phyloP scores from a whole-genome alignment of 2,113 vertebrate genomes.

The Boulengeromyrus knoepffleri region DNA sequence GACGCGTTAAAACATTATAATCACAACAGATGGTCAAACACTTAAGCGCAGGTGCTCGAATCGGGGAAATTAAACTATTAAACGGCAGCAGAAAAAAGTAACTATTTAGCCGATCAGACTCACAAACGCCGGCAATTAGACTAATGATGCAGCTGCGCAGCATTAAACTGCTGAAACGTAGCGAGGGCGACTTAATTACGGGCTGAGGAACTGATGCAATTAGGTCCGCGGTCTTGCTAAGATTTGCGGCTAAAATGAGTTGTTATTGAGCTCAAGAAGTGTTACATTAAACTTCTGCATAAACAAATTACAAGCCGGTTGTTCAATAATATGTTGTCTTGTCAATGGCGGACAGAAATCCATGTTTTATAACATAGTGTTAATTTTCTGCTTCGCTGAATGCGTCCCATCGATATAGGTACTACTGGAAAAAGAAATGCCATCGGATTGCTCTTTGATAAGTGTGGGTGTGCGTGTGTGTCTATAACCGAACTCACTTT shows the following conservation, averaged over 20 bases:
- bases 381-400: constrained; percentile 74
- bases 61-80: not conserved
- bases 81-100: constrained; percentile 31
- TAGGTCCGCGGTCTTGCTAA: constrained; percentile 50
- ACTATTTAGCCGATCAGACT: constrained; percentile 34
- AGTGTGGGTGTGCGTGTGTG: constrained; percentile 14
- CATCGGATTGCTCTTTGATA: constrained; percentile 55
- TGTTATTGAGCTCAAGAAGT: constrained; percentile 57
- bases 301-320: constrained; percentile 68
- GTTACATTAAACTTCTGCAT: constrained; percentile 69
- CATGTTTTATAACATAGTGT: constrained; percentile 67
- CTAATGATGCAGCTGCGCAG: constrained; percentile 50
- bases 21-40: constrained; percentile 22
- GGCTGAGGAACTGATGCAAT: constrained; percentile 63
- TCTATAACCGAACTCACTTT: not conserved
- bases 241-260: constrained; percentile 65
- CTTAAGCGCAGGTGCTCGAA: constrained; percentile 25
- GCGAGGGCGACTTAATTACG: constrained; percentile 71
- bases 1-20: not conserved
- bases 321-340: constrained; percentile 66
- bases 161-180: constrained; percentile 59
- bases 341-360: constrained; percentile 65
- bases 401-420: constrained; percentile 54
- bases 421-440: constrained; percentile 56
- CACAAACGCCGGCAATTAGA: constrained; percentile 46